phyloP scores from a whole-genome alignment of 2,888 invertebrate genomes.

The Drepana falcataria region DNA sequence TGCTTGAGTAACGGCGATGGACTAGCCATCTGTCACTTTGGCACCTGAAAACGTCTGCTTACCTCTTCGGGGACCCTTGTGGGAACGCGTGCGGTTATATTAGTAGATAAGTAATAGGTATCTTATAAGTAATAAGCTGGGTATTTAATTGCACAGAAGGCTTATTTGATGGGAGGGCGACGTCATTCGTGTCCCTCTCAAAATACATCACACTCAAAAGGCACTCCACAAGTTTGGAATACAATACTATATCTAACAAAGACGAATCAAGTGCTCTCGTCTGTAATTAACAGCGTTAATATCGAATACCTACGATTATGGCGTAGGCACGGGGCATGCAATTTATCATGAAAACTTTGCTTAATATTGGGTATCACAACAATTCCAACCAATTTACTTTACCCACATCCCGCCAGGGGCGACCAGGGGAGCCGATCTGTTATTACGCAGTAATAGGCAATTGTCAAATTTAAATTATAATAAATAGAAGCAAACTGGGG shows the following conservation, averaged over 20 bases:
- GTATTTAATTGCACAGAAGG: too few species aligned
- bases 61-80: too few species aligned
- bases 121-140: too few species aligned
- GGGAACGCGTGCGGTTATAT: too few species aligned
- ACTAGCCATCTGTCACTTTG: too few species aligned
- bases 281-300: slow-evolving; percentile 1
- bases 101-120: too few species aligned
- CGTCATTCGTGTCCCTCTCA: neutral
- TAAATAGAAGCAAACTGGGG: too few species aligned
- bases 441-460: slow-evolving; percentile 5
- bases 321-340: slow-evolving; percentile 18
- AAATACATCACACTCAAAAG: neutral
- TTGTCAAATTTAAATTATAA: slow-evolving; percentile 6
- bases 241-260: slow-evolving; percentile 7
- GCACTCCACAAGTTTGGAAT: neutral
- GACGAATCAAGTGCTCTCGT: neutral
- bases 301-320: slow-evolving; percentile 6
- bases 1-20: too few species aligned
- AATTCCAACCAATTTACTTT: slow-evolving; percentile 45
- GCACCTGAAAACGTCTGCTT: too few species aligned
- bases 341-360: slow-evolving; percentile 36
- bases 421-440: slow-evolving; percentile 14
- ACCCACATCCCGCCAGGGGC: slow-evolving; percentile 24
- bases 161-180: too few species aligned
- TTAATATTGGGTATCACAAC: slow-evolving; percentile 40